Evolutionary conservation across 2,113 vertebrate species (phyloP).

Genomic region (Sebastes fasciatus): DNA sequence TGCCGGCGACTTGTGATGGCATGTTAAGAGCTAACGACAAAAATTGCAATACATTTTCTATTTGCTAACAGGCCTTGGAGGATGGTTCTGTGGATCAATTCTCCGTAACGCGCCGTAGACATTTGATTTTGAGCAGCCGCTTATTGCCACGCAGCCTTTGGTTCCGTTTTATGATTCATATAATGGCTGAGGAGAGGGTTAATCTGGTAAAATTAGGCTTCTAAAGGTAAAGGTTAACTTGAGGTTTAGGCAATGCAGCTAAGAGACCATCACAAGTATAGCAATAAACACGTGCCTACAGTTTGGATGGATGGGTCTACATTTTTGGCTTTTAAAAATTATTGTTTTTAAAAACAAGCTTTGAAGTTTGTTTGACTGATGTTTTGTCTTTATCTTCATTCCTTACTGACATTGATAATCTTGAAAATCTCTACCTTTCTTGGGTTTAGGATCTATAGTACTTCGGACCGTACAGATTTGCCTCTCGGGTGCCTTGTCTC

Average conservation of each 20-base stretch:
- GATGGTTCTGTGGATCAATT: not conserved
- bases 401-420: slow-evolving; percentile 7
- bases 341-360: not conserved
- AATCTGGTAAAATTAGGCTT: slow-evolving; percentile 26
- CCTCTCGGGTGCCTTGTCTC: not conserved
- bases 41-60: not conserved
- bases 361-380: slow-evolving; percentile 9
- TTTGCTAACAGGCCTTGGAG: no score
- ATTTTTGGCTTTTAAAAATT: slow-evolving; percentile 3
- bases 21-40: not conserved
- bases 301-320: not conserved
- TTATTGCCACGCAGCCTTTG: not conserved
- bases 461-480: not conserved
- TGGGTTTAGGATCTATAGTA: not conserved
- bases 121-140: not conserved
- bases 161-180: not conserved
- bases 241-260: slow-evolving; percentile 13
- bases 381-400: slow-evolving; percentile 21
- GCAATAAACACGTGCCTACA: not conserved
- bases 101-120: not conserved
- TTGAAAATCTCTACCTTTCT: slow-evolving; percentile 1
- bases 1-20: not conserved
- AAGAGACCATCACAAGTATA: not conserved
- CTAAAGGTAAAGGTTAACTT: not conserved
- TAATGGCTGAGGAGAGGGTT: slow-evolving; percentile 26